Percentiles rank a stretch among this genome's conserved stretches.
Evolutionary conservation across 2,797 vertebrate species (phyloP).

Genomic region (Falco berigora): DNA sequence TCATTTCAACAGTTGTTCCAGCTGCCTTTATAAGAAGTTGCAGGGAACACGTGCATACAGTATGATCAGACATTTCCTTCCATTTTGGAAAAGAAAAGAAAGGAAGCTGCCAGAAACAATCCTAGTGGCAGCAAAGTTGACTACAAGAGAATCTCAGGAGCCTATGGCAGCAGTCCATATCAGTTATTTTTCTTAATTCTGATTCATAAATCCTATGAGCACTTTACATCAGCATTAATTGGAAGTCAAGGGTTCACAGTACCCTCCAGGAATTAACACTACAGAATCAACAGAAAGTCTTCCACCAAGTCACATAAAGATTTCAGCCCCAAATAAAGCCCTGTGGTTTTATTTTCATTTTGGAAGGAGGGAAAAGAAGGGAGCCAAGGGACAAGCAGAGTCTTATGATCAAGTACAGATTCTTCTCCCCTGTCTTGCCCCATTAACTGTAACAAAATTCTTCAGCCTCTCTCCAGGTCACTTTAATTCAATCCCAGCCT

Average conservation of each 20-base stretch:
- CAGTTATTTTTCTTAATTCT: not conserved
- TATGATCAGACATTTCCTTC: not conserved
- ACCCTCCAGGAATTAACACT: not conserved
- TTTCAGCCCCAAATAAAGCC: not conserved
- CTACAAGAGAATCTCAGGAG: not conserved
- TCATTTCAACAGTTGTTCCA: not conserved
- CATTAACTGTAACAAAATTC: not conserved
- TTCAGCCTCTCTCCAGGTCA: not conserved
- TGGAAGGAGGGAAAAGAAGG: not conserved
- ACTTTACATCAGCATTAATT: not conserved
- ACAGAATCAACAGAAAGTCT: not conserved
- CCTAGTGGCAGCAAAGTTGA: not conserved
- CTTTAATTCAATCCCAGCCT: not conserved
- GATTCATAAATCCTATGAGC: not conserved
- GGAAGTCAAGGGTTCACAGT: not conserved
- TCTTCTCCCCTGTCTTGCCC: not conserved
- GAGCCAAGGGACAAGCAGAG: not conserved
- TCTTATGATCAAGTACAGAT: not conserved
- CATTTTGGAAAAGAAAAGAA: not conserved
- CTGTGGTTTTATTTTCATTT: not conserved
- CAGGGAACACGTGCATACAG: fast-evolving
- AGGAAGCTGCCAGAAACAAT: not conserved
- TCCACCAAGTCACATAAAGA: not conserved
- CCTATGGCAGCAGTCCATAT: not conserved
- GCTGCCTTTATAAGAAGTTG: not conserved